phyloP scores from a whole-genome alignment of 2,113 vertebrate genomes.

The Aphelocoma coerulescens region DNA sequence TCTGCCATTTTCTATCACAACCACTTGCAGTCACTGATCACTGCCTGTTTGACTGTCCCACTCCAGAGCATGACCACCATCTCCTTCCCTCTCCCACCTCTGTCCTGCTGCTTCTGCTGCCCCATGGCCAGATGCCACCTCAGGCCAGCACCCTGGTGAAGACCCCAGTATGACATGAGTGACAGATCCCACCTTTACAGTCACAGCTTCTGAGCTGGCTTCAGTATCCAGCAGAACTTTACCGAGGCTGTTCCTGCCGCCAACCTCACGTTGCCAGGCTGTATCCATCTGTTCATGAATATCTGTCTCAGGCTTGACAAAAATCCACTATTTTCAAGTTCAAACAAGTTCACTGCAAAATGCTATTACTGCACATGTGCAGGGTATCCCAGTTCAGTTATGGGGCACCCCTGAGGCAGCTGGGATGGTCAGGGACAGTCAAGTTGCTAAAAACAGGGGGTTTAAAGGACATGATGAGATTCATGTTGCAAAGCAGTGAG shows the following conservation, averaged over 20 bases:
- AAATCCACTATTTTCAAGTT: neutral
- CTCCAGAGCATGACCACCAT: neutral
- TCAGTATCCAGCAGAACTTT: neutral
- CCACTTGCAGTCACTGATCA: neutral
- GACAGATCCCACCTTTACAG: neutral
- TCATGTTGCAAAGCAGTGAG: neutral
- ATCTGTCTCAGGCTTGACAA: neutral
- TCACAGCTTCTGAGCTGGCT: neutral
- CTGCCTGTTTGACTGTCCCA: neutral
- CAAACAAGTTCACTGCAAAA: neutral
- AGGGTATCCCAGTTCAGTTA: neutral
- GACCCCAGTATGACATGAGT: neutral
- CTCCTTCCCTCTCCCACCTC: neutral
- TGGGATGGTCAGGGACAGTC: neutral
- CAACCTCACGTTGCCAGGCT: neutral
- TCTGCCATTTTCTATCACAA: neutral
- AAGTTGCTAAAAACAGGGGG: neutral
- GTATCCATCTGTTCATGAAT: neutral
- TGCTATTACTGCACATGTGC: neutral
- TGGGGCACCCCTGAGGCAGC: fast-evolving
- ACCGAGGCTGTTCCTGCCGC: neutral
- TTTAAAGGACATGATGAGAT: neutral
- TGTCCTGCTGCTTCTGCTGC: neutral
- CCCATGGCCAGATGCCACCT: neutral
- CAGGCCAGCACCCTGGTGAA: no score